Percentiles rank a stretch among this genome's conserved stretches.
Evolutionary conservation across 2,888 invertebrate species (phyloP).

Genomic region (Hirtodrosophila duncani): DNA sequence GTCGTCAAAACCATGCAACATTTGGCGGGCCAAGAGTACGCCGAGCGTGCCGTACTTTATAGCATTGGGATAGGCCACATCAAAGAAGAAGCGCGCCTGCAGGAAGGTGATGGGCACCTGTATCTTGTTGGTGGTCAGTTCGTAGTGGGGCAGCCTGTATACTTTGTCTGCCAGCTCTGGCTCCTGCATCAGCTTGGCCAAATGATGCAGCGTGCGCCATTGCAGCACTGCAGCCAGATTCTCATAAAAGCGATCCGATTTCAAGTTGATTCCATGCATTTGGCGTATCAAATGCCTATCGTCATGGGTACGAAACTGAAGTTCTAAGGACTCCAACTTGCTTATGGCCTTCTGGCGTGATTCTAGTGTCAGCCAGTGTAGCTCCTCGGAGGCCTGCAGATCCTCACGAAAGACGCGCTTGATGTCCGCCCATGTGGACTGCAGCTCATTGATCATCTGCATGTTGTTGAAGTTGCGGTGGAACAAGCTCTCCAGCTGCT

Average conservation of each 20-base stretch:
- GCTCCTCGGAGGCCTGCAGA: constrained; percentile 58
- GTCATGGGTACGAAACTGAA: constrained; percentile 59
- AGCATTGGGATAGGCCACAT: constrained; percentile 70
- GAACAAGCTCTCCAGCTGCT: constrained; percentile 73
- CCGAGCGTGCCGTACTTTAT: constrained; percentile 73
- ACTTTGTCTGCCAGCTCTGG: constrained; percentile 51
- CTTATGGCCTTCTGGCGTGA: constrained; percentile 64
- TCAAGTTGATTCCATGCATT: constrained; percentile 47
- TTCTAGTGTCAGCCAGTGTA: constrained; percentile 65
- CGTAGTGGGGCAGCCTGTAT: constrained; percentile 64
- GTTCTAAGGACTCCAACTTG: constrained; percentile 64
- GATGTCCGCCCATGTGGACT: constrained; percentile 73
- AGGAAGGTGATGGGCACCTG: constrained; percentile 70
- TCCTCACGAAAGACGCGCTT: constrained; percentile 67
- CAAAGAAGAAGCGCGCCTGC: constrained; percentile 75
- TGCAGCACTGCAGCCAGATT: constrained; percentile 64
- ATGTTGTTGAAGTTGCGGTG: constrained; percentile 70
- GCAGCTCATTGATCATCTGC: constrained; percentile 72
- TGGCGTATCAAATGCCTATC: constrained; percentile 48
- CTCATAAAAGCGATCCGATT: constrained; percentile 54
- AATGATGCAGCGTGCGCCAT: constrained; percentile 57
- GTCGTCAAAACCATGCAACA: constrained; percentile 74
- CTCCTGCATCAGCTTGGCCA: constrained; percentile 53
- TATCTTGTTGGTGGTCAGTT: constrained; percentile 64
- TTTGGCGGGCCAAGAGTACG: constrained; percentile 70